phyloP scores from a whole-genome alignment of 2,888 invertebrate genomes.

The Drosophila lutescens region DNA sequence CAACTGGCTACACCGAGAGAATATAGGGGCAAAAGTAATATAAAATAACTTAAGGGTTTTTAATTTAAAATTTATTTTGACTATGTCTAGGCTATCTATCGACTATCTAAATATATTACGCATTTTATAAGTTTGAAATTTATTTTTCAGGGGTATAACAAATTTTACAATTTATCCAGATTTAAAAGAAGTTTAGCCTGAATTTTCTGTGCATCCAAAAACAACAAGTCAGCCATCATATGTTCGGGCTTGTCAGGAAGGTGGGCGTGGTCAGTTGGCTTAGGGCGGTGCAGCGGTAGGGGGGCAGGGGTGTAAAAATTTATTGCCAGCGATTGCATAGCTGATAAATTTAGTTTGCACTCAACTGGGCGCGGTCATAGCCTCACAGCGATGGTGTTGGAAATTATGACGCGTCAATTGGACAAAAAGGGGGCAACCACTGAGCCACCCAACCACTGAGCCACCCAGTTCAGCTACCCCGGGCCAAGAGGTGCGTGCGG shows the following conservation, averaged over 20 bases:
- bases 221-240: slow-evolving; percentile 36
- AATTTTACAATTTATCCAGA: too few relatives aligned
- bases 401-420: slow-evolving; percentile 66
- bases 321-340: slow-evolving; percentile 71
- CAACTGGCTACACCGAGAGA: slow-evolving; percentile 1
- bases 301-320: slow-evolving; percentile 43
- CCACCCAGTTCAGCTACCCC: background rate
- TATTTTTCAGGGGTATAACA: too few relatives aligned
- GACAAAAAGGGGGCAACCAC: background rate
- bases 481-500: slow-evolving; percentile 41
- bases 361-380: slow-evolving; percentile 34
- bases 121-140: too few relatives aligned
- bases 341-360: slow-evolving; percentile 73
- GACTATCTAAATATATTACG: too few relatives aligned
- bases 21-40: too few relatives aligned
- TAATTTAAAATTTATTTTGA: too few relatives aligned
- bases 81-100: too few relatives aligned
- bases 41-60: too few relatives aligned
- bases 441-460: background rate
- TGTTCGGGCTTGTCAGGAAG: slow-evolving; percentile 43
- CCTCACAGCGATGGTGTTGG: slow-evolving; percentile 32
- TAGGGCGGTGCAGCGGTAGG: background rate
- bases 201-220: slow-evolving; percentile 1
- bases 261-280: slow-evolving; percentile 26
- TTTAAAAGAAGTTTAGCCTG: too few relatives aligned